Evolutionary conservation across 1,140 invertebrate species (phyloP).

Genomic region (Drosophila repletoides): DNA sequence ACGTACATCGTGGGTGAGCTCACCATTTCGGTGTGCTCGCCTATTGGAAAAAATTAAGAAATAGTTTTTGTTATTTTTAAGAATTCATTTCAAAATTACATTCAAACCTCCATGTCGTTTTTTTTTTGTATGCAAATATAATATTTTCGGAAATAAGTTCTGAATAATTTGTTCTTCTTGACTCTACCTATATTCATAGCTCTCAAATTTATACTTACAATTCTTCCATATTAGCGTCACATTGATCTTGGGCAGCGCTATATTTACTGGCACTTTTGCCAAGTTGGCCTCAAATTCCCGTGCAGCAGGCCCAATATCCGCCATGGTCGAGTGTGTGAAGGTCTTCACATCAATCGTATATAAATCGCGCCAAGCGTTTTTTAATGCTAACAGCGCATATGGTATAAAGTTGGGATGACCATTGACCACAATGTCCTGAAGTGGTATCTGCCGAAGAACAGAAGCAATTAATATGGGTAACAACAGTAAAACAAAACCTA

Average conservation of each 20-base stretch:
- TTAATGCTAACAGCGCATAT: slow-evolving; percentile 74
- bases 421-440: slow-evolving; percentile 80
- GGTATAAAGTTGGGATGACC: slow-evolving; percentile 82
- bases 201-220: slow-evolving; percentile 50
- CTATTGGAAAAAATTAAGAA: slow-evolving; percentile 16
- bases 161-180: no score
- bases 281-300: slow-evolving; percentile 68
- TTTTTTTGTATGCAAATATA: no score
- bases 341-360: slow-evolving; percentile 77
- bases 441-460: slow-evolving; percentile 48
- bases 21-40: slow-evolving; percentile 81
- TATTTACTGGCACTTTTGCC: slow-evolving; percentile 47
- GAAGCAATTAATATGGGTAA: no score
- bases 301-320: slow-evolving; percentile 70
- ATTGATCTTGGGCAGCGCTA: slow-evolving; percentile 65
- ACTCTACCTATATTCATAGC: no score
- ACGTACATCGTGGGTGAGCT: slow-evolving; percentile 81
- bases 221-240: slow-evolving; percentile 81
- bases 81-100: no score
- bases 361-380: slow-evolving; percentile 73
- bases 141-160: no score
- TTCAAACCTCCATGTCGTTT: no score
- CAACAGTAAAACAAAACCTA: no score
- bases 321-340: slow-evolving; percentile 78
- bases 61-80: no score